phyloP scores from a whole-genome alignment of 2,888 invertebrate species.

The Eupithecia pulchellata region DNA sequence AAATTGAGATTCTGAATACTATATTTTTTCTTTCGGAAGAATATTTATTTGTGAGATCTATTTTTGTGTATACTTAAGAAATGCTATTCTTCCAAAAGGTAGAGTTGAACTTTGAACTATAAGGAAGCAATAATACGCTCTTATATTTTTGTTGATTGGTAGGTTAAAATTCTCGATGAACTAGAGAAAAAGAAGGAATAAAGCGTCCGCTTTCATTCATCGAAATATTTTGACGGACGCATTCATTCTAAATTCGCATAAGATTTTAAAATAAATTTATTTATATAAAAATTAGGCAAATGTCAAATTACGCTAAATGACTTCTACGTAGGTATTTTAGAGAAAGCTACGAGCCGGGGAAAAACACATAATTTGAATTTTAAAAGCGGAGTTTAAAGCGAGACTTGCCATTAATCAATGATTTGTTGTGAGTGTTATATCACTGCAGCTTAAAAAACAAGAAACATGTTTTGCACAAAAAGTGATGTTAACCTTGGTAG shows the following conservation, averaged over 20 bases:
- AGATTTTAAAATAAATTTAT: not conserved
- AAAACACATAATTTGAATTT: constrained; percentile 12
- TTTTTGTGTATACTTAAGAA: too few species aligned
- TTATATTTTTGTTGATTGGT: too few species aligned
- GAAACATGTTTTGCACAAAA: constrained; percentile 9
- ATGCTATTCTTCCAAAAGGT: too few species aligned
- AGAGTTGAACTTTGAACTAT: too few species aligned
- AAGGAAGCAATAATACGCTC: too few species aligned
- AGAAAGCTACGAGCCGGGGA: constrained; percentile 7
- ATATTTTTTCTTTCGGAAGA: too few species aligned
- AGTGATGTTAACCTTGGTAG: constrained; percentile 4
- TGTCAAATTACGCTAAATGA: constrained; percentile 3
- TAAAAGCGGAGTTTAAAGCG: constrained; percentile 4
- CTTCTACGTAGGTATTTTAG: not conserved
- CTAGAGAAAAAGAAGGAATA: not conserved
- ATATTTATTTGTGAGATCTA: too few species aligned
- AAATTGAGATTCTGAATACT: too few species aligned
- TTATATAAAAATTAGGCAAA: not conserved
- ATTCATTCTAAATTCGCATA: not conserved
- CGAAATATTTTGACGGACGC: not conserved
- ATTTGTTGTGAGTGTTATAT: not conserved
- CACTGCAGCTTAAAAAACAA: not conserved
- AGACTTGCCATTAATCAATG: not conserved
- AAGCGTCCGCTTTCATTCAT: not conserved
- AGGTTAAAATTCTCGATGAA: not conserved